Evolutionary conservation across 2,888 invertebrate genomes (phyloP).

Genomic region (Hydrotaea cyrtoneurina): DNA sequence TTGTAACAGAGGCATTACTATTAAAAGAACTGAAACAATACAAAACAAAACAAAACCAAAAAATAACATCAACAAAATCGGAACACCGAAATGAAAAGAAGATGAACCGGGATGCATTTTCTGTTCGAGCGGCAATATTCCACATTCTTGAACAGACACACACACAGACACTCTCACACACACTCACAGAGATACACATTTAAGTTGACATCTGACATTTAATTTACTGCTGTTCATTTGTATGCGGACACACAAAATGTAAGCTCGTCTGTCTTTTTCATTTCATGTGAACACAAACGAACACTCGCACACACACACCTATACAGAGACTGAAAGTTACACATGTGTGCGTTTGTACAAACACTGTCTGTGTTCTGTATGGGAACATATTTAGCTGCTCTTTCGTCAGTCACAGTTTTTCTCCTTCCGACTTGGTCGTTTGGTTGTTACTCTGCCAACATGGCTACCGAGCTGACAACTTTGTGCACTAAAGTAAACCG

Average conservation of each 20-base stretch:
- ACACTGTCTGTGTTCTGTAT: constrained; percentile 44
- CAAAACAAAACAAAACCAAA: constrained; percentile 21
- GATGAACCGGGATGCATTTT: constrained; percentile 33
- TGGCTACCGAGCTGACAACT: constrained; percentile 5
- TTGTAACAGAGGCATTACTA: constrained; percentile 37
- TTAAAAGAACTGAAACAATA: constrained; percentile 37
- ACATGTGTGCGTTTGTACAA: constrained; percentile 19
- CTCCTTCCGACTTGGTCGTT: constrained; percentile 20
- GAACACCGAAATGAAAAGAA: constrained; percentile 35
- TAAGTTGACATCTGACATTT: constrained; percentile 65
- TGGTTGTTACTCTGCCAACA: not conserved
- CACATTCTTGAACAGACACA: not conserved
- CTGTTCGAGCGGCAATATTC: constrained; percentile 1
- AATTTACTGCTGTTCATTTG: constrained; percentile 60
- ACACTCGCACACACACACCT: not conserved
- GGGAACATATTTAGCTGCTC: constrained; percentile 23
- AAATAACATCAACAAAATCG: not conserved
- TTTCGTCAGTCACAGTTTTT: not conserved
- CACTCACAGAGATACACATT: constrained; percentile 29
- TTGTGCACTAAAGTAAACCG: constrained; percentile 25
- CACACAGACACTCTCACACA: constrained; percentile 14
- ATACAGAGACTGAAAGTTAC: not conserved
- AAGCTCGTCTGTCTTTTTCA: constrained; percentile 1
- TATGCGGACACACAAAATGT: constrained; percentile 33
- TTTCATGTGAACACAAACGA: not conserved